Percentiles rank a stretch among this genome's conserved stretches.
These are phyloP conservation scores for Drosophila kepulauana DNA, from an alignment of 1,140 invertebrate genomes.

Conservation along the genomic window DNA sequence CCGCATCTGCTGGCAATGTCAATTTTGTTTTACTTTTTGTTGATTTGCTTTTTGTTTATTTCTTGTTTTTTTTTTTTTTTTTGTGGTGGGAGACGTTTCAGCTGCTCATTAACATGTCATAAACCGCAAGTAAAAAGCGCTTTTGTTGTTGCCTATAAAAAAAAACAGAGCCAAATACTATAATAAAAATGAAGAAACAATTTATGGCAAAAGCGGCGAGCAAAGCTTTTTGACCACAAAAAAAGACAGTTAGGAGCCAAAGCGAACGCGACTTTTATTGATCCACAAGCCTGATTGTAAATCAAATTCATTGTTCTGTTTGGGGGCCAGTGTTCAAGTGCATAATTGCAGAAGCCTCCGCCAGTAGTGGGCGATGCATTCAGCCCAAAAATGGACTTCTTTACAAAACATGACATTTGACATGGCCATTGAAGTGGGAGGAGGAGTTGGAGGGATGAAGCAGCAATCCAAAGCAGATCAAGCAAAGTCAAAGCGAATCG, in stretches of 20 bases:
- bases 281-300: slow-evolving; percentile 37
- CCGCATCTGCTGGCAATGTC: slow-evolving; percentile 30
- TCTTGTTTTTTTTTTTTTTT: background rate
- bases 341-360: slow-evolving; percentile 37
- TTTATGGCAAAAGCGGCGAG: slow-evolving; percentile 32
- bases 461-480: slow-evolving; percentile 11
- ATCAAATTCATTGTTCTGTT: slow-evolving; percentile 67
- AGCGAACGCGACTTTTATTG: slow-evolving; percentile 17
- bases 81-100: slow-evolving; percentile 34
- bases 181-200: slow-evolving; percentile 37
- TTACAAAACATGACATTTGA: slow-evolving; percentile 69
- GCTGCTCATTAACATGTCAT: slow-evolving; percentile 82
- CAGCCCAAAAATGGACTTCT: slow-evolving; percentile 32
- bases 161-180: slow-evolving; percentile 10
- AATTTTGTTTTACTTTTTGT: slow-evolving; percentile 18
- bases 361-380: slow-evolving; percentile 37
- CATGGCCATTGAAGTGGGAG: slow-evolving; percentile 40
- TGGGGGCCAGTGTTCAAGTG: slow-evolving; percentile 30
- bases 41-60: slow-evolving; percentile 4
- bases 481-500: slow-evolving; percentile 33
- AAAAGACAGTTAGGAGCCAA: slow-evolving; percentile 20
- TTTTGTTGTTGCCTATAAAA: slow-evolving; percentile 6
- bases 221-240: slow-evolving; percentile 36
- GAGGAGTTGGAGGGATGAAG: background rate
- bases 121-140: slow-evolving; percentile 66